Evolutionary conservation across 2,113 vertebrate genomes (phyloP).

Genomic region (Shinisaurus crocodilurus): DNA sequence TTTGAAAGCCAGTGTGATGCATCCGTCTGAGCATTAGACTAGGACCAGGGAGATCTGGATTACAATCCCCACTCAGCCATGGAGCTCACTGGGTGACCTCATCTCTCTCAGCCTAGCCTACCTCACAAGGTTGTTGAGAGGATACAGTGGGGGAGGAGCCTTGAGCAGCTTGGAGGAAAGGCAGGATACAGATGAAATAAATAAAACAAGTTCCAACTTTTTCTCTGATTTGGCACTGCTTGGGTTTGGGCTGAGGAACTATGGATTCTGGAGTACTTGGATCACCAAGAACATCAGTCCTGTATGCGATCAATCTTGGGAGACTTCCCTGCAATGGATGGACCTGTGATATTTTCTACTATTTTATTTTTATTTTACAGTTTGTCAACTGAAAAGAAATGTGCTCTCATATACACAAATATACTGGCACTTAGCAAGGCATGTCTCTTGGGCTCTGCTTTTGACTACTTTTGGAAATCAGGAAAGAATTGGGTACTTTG

Average conservation of each 20-base stretch:
- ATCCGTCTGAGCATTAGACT: not conserved
- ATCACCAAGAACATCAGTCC: not conserved
- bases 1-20: not conserved
- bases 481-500: rapidly evolving
- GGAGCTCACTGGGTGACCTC: not conserved
- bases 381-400: not conserved
- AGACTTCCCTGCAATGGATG: not conserved
- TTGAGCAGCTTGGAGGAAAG: not conserved
- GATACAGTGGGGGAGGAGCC: not conserved
- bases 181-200: not conserved
- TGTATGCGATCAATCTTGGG: not conserved
- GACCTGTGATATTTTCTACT: not conserved
- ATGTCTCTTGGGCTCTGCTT: no score
- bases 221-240: not conserved
- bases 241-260: not conserved
- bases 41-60: not conserved
- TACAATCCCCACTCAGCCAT: not conserved
- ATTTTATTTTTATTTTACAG: not conserved
- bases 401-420: not conserved
- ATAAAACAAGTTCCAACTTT: not conserved
- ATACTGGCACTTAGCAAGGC: not conserved
- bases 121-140: not conserved
- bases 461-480: not conserved
- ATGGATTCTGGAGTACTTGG: not conserved
- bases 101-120: not conserved